Evolutionary conservation across 2,888 invertebrate species (phyloP), one percentile per base, ranked within the genome.

Genomic region (Drosophila ezoana): DNA sequence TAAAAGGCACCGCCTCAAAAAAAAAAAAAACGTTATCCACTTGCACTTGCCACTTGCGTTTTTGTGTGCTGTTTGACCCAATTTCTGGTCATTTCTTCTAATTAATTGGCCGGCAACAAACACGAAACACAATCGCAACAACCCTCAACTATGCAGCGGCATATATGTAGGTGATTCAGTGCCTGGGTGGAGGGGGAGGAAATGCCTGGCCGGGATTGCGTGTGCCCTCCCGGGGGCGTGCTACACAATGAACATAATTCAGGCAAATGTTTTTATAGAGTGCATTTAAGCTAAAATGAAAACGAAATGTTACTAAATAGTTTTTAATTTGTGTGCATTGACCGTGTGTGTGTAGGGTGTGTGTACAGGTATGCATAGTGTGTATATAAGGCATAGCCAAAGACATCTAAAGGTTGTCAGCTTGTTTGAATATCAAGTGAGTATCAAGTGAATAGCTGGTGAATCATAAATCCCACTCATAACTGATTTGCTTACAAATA

Each of bases 91-190:
- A 69, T 63, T 72, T 70, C 69, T 70, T 59, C 53, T 84, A 86
- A 84, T 88, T 84, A 84, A 84, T 88, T 84, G 86, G 75, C 75
- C 71, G 80, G 65, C 76, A 71, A 72, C 54, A 59, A 53, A 59
- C 63, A 65, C 48, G 61, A 75, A 68, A 13, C 70, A 68, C 75
- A 65, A 60, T 62, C 52, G 62, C 48, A 37, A 41, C 63, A 51
- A 63, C 63, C 71, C 75, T 66, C 59, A 49, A 57, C 44, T 8
- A 49, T 49, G n/a, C 38, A 62, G 18, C 37, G 40, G 9, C 33
- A 13, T 37, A 38, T 23, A 11, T 47, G 20, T 61, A 66, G 66
- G 68, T 58, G 72, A 58, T 57, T 51, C 35, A 23, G 41, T 38
- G 44, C 23, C 38, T 23, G 57, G 14, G 51, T 11, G 5, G 1